Conservation (phyloP, 2,797 vertebrate genomes). For the Squalus acanthias region DNA sequence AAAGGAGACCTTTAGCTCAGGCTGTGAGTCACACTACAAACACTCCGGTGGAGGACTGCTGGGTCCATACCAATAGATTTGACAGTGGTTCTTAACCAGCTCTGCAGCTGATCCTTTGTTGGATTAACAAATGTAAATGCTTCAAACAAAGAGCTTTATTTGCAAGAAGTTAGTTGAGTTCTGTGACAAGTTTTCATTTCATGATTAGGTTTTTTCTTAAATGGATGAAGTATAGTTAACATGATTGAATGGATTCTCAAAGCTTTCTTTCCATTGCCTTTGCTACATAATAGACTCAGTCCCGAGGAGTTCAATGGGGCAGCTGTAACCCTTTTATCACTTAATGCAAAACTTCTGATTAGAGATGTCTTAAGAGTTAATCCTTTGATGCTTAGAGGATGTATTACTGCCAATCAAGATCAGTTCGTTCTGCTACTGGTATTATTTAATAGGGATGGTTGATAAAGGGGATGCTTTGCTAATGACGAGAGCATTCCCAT, state of each 20-base stretch:
- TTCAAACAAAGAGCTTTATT: neutral
- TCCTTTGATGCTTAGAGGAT: neutral
- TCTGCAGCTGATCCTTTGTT: neutral
- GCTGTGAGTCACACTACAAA: neutral
- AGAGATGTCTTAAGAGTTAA: neutral
- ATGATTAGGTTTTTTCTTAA: neutral
- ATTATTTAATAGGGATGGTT: neutral
- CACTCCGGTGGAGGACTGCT: neutral
- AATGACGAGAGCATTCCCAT: neutral
- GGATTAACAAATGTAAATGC: neutral
- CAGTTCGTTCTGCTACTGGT: neutral
- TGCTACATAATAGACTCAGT: neutral
- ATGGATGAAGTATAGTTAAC: neutral
- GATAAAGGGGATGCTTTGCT: neutral
- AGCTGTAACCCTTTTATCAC: slow-evolving; percentile 3
- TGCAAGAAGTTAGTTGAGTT: neutral
- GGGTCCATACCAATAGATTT: neutral
- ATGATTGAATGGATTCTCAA: neutral
- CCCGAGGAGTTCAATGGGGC: neutral
- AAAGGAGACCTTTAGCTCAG: neutral
- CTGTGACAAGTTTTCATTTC: neutral
- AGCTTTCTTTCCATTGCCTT: neutral
- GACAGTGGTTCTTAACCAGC: neutral
- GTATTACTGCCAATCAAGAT: neutral
- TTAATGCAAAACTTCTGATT: neutral